A percentile compares a stretch with the other conserved stretches of the same genome.
Conservation (phyloP, 1,140 invertebrate species). For the Frieseomelitta varia region DNA sequence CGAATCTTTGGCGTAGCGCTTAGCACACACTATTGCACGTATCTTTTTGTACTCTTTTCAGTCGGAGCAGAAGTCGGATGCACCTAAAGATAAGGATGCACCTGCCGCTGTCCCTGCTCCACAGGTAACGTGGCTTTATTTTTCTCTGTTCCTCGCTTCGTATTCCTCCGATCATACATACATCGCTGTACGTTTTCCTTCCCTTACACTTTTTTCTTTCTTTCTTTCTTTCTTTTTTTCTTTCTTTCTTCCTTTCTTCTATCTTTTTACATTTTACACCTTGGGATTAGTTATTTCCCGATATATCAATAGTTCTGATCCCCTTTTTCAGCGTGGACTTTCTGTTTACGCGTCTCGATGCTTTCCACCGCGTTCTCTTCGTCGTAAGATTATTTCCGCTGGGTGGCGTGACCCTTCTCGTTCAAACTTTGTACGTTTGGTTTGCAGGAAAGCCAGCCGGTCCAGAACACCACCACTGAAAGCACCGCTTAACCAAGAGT, state of each 20-base stretch:
- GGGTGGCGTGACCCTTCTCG: too few relatives aligned
- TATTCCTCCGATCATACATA: neutral
- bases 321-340: neutral
- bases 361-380: neutral
- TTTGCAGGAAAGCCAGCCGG: slow-evolving; percentile 83
- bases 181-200: neutral
- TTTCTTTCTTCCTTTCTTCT: neutral
- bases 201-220: neutral
- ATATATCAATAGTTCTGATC: too few relatives aligned
- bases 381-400: neutral
- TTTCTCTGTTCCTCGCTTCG: slow-evolving; percentile 42
- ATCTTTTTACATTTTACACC: neutral
- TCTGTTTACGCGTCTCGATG: neutral
- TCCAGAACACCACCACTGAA: slow-evolving; percentile 83
- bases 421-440: neutral
- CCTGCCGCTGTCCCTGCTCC: slow-evolving; percentile 76
- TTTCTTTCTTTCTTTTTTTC: neutral
- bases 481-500: slow-evolving; percentile 82
- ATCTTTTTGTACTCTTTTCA: slow-evolving; percentile 81
- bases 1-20: slow-evolving; percentile 62
- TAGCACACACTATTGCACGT: slow-evolving; percentile 79
- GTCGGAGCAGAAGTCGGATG: slow-evolving; percentile 80
- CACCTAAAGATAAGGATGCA: slow-evolving; percentile 80
- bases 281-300: neutral
- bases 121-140: slow-evolving; percentile 78